Evolutionary conservation across 2,113 vertebrate species (phyloP).

Genomic region (Epinephelus fuscoguttatus): DNA sequence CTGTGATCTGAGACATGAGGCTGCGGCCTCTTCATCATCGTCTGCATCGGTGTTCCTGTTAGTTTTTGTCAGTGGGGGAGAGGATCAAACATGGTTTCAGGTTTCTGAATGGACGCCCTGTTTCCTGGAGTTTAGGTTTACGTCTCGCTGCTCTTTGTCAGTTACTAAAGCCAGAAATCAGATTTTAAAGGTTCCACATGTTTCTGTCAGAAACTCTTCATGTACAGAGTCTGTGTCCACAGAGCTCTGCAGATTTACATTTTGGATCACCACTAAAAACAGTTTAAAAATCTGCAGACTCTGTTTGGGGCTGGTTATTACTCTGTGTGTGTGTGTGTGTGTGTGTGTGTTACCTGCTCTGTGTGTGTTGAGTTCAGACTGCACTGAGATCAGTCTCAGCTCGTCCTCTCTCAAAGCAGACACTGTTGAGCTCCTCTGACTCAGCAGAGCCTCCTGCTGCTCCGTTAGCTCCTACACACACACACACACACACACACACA

Average conservation of each 20-base stretch:
- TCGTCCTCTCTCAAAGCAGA: slow-evolving; percentile 23
- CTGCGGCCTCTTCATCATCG: neutral
- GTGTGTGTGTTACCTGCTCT: slow-evolving; percentile 19
- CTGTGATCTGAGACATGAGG: too few species aligned
- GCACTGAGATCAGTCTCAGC: slow-evolving; percentile 21
- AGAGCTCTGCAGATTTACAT: too few species aligned
- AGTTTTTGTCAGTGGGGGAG: neutral
- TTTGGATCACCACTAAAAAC: too few species aligned
- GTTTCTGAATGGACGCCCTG: neutral
- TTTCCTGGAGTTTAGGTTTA: neutral
- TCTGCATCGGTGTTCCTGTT: neutral
- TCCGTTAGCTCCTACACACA: slow-evolving; percentile 36
- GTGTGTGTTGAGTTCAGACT: slow-evolving; percentile 31
- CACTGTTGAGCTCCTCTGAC: neutral
- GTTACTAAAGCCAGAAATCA: too few species aligned
- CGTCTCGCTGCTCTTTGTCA: too few species aligned
- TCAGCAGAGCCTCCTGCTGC: slow-evolving; percentile 51
- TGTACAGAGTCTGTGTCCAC: too few species aligned
- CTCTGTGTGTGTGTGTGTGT: neutral
- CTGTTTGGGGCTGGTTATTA: too few species aligned
- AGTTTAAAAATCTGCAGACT: too few species aligned
- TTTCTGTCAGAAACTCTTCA: too few species aligned
- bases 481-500: neutral
- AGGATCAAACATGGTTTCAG: neutral
- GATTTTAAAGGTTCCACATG: too few species aligned